Conservation (phyloP, 2,888 invertebrate genomes). For the Drosophila peninsularis region DNA sequence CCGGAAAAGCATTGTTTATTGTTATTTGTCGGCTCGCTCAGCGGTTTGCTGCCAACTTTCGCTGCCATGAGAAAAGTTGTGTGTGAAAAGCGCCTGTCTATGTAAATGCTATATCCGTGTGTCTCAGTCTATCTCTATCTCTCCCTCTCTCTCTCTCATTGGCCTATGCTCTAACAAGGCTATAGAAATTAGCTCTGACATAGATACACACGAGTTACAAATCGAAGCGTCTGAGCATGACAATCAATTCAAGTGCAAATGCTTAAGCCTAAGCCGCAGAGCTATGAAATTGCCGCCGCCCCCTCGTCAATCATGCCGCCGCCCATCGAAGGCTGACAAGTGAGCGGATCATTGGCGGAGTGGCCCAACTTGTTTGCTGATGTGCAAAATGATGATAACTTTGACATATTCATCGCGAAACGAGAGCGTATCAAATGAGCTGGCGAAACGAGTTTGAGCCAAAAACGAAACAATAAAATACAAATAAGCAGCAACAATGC, state of each 20-base stretch:
- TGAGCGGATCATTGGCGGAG: constrained; percentile 42
- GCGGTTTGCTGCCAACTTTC: constrained; percentile 65
- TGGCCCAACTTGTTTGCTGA: constrained; percentile 52
- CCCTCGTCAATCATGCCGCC: neutral
- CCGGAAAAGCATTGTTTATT: constrained; percentile 77
- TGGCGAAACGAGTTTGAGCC: constrained; percentile 45
- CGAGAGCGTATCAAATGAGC: constrained; percentile 43
- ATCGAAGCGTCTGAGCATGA: constrained; percentile 47
- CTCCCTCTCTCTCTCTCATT: neutral
- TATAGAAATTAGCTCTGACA: constrained; percentile 63
- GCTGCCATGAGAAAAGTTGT: constrained; percentile 71
- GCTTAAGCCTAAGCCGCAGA: constrained; percentile 28
- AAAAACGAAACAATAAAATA: constrained; percentile 7
- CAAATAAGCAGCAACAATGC: constrained; percentile 1
- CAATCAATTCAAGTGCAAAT: constrained; percentile 51
- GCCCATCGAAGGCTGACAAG: constrained; percentile 47
- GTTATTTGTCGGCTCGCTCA: constrained; percentile 42
- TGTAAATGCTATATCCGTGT: constrained; percentile 52
- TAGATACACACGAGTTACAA: constrained; percentile 40
- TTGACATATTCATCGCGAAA: constrained; percentile 61
- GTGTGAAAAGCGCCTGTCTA: constrained; percentile 69
- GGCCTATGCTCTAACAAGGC: constrained; percentile 58
- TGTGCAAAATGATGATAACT: constrained; percentile 57
- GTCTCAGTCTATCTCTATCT: neutral
- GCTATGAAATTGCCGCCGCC: neutral